These are phyloP conservation scores for Apamea epomidion DNA, from an alignment of 2,888 invertebrate species.

Conservation along the genomic window DNA sequence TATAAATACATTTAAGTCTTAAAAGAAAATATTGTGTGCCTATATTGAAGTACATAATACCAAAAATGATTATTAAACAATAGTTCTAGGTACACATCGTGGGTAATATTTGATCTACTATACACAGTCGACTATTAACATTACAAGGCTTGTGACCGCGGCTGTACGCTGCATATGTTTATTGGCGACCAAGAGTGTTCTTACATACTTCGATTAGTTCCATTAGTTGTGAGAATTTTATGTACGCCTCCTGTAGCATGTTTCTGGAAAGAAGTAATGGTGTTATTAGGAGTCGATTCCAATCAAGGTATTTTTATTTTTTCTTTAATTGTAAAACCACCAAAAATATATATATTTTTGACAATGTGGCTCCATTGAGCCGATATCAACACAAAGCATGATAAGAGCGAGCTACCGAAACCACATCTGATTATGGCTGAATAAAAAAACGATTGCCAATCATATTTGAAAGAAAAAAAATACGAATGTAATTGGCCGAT, in stretches of 20 bases:
- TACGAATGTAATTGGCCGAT: too few relatives aligned
- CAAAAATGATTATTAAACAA: conserved; percentile 36
- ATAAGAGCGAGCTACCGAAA: too few relatives aligned
- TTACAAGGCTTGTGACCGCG: conserved; percentile 69
- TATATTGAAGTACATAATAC: conserved; percentile 37
- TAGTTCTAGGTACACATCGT: conserved; percentile 46
- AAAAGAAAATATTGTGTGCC: conserved; percentile 31
- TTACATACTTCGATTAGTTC: conserved; percentile 81
- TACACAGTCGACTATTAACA: conserved; percentile 51
- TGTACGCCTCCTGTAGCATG: conserved; percentile 84
- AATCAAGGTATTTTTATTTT: neutral
- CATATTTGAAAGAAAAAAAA: too few relatives aligned
- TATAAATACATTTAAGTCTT: conserved; percentile 48
- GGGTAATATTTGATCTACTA: conserved; percentile 46
- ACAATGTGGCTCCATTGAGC: too few relatives aligned
- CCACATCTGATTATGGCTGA: too few relatives aligned
- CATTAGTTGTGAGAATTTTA: conserved; percentile 81
- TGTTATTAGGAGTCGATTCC: too few relatives aligned
- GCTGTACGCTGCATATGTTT: conserved; percentile 63
- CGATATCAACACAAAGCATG: too few relatives aligned
- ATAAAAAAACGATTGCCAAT: too few relatives aligned
- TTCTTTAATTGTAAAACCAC: neutral
- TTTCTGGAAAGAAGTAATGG: conserved; percentile 74
- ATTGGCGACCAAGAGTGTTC: conserved; percentile 59
- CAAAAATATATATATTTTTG: too few relatives aligned